phyloP scores from a whole-genome alignment of 2,888 invertebrate species.

The Macrosiphum euphorbiae region DNA sequence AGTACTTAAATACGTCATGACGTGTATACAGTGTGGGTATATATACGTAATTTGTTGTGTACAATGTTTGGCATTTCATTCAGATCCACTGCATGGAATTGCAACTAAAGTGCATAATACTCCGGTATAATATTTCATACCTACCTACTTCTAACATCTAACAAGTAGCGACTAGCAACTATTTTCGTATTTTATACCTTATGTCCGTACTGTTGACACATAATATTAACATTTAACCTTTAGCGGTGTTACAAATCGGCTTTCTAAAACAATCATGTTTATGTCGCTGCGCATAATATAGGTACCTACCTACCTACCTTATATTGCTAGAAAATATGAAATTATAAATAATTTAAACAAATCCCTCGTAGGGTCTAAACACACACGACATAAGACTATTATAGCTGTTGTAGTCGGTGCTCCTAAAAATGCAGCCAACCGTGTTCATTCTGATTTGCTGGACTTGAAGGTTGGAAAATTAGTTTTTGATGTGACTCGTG shows the following conservation, averaged over 20 bases:
- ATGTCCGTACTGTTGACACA: not conserved
- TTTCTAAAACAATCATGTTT: not conserved
- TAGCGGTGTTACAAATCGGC: not conserved
- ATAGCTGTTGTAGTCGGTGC: no score
- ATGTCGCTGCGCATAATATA: not conserved
- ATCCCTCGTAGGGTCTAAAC: not conserved
- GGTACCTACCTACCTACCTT: no score
- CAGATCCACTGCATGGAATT: not conserved
- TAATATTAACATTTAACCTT: conserved; percentile 3
- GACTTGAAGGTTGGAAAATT: conserved; percentile 58
- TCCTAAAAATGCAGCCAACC: conserved; percentile 35
- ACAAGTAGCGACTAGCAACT: not conserved
- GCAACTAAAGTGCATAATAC: not conserved
- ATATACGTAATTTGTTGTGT: not conserved
- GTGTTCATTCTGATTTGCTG: conserved; percentile 46
- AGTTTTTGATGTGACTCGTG: conserved; percentile 44
- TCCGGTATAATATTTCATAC: not conserved
- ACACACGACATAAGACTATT: not conserved
- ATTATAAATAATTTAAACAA: conserved; percentile 13
- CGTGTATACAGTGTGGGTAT: not conserved
- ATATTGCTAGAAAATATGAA: conserved; percentile 4
- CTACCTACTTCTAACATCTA: not conserved
- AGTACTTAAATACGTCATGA: not conserved
- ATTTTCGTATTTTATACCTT: not conserved
- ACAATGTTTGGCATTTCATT: not conserved